A percentile compares a stretch with the other conserved stretches of the same genome.
Evolutionary conservation across 2,113 vertebrate genomes (phyloP).

Genomic region (Stegostoma tigrinum): DNA sequence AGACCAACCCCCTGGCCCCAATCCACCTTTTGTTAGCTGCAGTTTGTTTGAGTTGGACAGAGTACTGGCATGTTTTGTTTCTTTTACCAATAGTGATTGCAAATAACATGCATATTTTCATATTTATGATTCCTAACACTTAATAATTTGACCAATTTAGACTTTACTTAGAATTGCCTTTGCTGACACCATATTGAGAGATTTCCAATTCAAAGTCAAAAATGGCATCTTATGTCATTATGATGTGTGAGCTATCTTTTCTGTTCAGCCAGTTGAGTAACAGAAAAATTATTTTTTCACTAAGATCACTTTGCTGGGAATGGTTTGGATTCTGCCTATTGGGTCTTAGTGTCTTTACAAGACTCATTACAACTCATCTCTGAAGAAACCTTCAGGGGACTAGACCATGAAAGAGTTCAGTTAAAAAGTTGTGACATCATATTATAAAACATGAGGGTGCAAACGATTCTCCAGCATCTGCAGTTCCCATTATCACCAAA

Average conservation of each 20-base stretch:
- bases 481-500: no score
- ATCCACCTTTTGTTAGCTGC: background rate
- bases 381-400: conserved; percentile 43
- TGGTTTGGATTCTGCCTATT: conserved; percentile 27
- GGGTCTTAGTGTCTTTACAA: conserved; percentile 29
- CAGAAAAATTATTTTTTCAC: background rate
- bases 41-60: background rate
- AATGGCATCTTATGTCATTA: background rate
- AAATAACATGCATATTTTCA: background rate
- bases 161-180: background rate
- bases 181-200: background rate
- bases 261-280: conserved; percentile 40
- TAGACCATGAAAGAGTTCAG: conserved; percentile 39
- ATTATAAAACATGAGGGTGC: conserved; percentile 47
- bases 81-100: background rate
- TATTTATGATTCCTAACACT: background rate
- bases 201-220: background rate
- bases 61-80: background rate
- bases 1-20: background rate
- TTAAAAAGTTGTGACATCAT: conserved; percentile 39
- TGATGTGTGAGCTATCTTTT: conserved; percentile 40
- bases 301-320: background rate
- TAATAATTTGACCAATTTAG: background rate
- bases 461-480: no score
- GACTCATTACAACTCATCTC: conserved; percentile 44